Base-by-base conservation (phyloP, 2,797 vertebrate species). In the Poecile montanus region DNA sequence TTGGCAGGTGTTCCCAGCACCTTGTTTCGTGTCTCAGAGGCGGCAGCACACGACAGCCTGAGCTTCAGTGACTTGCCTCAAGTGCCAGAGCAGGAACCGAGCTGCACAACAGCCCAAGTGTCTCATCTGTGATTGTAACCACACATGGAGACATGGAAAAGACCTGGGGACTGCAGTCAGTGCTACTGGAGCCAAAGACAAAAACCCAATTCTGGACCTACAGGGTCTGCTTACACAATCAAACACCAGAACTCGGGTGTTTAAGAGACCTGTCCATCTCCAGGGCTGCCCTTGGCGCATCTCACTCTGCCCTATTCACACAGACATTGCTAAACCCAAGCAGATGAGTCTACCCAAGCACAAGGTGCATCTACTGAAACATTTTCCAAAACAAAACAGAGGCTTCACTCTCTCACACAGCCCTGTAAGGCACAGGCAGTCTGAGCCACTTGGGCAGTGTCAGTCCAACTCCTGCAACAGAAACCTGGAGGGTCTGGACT, bases 61-160 rank as follows among this genome's bases (percentile, higher is more conserved):
- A 81, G 54, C 40, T 15, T 38, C 13, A 53, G 18, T 4, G 23
- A 47, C 48, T 57, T 8, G 34, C 81, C 47, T 30, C 38, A 40
- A 42, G 57, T 21, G 25, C 51, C 58, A 85, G 75, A 66, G 20
- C 62, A 62, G 2, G 3, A 26, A 44, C 22, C 8, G 14, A 5
- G 30, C 3, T 32, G 45, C n/a, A 34, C 1, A 56, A 26, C 1
- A 1, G 29, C 68, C 63, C 65, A 23, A 23, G 38, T 7, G 36
- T 40, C 60, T 47, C 15, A 38, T 5, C 51, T 56, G 51, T 72
- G 68, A 27, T 4, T 44, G 16, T 4, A 85, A 40, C 36, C 68
- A 47, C 34, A 19, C 14, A 14, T 0, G 1, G 73, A 38, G 2
- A 54, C 0, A 1, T 3, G 23, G 22, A 30, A 42, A 45, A 50